Conservation (phyloP, 2,888 invertebrate species). For the Macaria liturata region DNA sequence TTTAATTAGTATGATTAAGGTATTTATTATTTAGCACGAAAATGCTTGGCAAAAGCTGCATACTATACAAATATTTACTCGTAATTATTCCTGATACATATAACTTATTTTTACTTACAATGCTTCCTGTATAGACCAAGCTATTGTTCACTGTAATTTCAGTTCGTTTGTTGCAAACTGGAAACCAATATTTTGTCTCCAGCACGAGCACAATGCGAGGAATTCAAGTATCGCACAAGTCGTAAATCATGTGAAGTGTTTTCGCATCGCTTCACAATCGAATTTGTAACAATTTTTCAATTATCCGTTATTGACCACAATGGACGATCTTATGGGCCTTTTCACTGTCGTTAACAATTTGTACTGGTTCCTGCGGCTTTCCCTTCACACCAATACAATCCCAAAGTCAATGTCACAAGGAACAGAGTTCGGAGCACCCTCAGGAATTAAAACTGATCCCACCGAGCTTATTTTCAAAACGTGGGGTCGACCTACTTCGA, state of each 20-base stretch:
- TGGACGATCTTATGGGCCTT: conserved; percentile 71
- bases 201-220: conserved; percentile 47
- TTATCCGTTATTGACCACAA: conserved; percentile 80
- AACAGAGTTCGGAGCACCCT: conserved; percentile 1
- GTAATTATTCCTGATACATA: no score
- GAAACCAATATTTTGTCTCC: conserved; percentile 46
- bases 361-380: conserved; percentile 45
- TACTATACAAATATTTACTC: no score
- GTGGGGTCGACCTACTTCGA: conserved; percentile 63
- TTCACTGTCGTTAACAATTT: conserved; percentile 71
- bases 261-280: conserved; percentile 71
- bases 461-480: conserved; percentile 50
- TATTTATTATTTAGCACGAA: no score
- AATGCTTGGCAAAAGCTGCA: no score
- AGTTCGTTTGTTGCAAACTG: conserved; percentile 33
- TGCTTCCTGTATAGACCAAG: no score
- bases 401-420: conserved; percentile 40
- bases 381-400: conserved; percentile 42
- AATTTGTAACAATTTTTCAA: conserved; percentile 80
- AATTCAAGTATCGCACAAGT: conserved; percentile 58
- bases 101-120: no score
- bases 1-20: no score
- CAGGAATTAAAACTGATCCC: conserved; percentile 46
- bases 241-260: conserved; percentile 72
- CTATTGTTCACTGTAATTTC: conserved; percentile 8